Evolutionary conservation across 2,888 invertebrate species (phyloP), one percentile per base, ranked within the genome.

Genomic region (Dorcus parallelipipedus): DNA sequence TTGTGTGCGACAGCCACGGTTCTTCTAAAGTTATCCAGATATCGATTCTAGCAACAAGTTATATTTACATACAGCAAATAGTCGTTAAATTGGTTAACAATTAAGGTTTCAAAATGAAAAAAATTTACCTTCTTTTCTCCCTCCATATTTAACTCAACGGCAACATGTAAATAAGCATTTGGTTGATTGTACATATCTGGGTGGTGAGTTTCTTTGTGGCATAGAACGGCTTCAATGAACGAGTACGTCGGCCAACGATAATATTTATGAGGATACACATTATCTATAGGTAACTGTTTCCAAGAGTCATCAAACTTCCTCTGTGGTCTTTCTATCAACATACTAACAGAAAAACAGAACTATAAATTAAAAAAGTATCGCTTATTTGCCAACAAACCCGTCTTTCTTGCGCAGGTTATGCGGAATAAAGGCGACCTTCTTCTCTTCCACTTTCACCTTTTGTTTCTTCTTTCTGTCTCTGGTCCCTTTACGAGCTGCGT

Each of bases 401-500:
- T 76, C 80, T 61, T 82, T 84, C 47, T 84, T 81, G 61, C 87
- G 80, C 69, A 84, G 83, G 67, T 87, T 88, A 68, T 88, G 88
- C 0, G 90, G 89, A 55, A 89, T 84, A 66, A 89, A 90, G 47
- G 86, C 89, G 54, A 88, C 81, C 81, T 92, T 92, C 63, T 88
- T 84, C 8, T 88, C 83, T 74, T 88, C 90, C 38, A 85, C 83
- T 79, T 90, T 91, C 69, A 88, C 77, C 57, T 70, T 71, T 9
- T 71, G 86, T 55, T 89, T 89, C 52, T 84, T 84, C 38, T 86
- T 87, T 68, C 86, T 88, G 51, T 90, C 91, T 64, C 93, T 84
- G 3, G 92, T 93, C 52, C 93, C 91, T 77, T 90, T 93, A 62
- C 93, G 84, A 0, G 93, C 93, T 3, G 92, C 91, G 79, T 88